Evolutionary conservation across 2,888 invertebrate species (phyloP), one percentile per base, ranked within the genome.

Genomic region (Acrocyrtus sp.): DNA sequence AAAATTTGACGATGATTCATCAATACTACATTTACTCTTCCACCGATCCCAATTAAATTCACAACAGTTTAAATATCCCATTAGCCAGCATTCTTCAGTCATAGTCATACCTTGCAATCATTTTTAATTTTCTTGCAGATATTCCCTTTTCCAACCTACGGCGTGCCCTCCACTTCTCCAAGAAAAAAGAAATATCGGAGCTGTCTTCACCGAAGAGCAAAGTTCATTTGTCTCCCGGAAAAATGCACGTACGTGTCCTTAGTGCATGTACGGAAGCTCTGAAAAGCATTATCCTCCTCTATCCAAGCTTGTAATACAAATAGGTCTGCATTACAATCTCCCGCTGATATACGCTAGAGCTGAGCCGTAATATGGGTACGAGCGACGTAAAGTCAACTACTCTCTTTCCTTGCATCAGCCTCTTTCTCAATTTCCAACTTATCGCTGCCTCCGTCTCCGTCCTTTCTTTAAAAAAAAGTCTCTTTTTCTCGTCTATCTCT

Each of bases 161-260:
- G 45, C 53, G 54, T 39, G 45, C 47, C 10, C 19, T 17, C 21
- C 47, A 8, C 17, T 34, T 39, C 6, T 3, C 29, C 12, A 5
- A 8, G 15, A 47, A 43, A 26, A 5, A 66, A 54, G 60, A 69
- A 56, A 54, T 61, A 69, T 61, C 61, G 69, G 48, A 54, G 53
- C 47, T 69, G 69, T 69, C 69, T 61, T 39, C 51, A 48, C 45
- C 54, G 61, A 61, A 54, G 61, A 69, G 69, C 60, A 61, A 61
- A 56, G 69, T 69, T 69, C 69, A 69, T 69, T 69, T 69, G 69
- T 69, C 69, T 69, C 61, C 47, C 29, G n/a, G n/a, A n/a, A n/a
- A n/a, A n/a, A n/a, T n/a, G n/a, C n/a, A n/a, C n/a, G n/a, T n/a
- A n/a, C n/a, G n/a, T n/a, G n/a, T n/a, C n/a, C n/a, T n/a, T n/a